Evolutionary conservation across 2,888 invertebrate genomes (phyloP).

Genomic region (Ennomos quercinarius): DNA sequence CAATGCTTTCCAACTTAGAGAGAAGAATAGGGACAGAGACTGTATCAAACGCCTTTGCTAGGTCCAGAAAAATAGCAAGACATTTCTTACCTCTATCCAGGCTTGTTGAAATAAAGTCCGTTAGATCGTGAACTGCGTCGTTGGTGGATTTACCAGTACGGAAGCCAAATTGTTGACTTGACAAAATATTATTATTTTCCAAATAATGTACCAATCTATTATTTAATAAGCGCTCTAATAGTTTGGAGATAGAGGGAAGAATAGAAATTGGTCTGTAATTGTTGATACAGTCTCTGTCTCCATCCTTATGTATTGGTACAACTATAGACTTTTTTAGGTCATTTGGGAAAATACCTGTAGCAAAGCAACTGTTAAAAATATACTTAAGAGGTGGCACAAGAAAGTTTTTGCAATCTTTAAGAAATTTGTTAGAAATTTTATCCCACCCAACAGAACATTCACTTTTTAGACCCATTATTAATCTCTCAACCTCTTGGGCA

Average conservation of each 20-base stretch:
- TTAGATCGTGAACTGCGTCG: slow-evolving; percentile 18
- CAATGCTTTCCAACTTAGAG: slow-evolving; percentile 16
- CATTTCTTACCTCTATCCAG: slow-evolving; percentile 12
- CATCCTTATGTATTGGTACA: slow-evolving; percentile 26
- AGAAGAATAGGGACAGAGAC: slow-evolving; percentile 17
- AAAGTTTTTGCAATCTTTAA: neutral
- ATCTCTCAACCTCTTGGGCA: neutral
- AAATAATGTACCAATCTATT: slow-evolving; percentile 20
- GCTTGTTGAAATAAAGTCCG: neutral
- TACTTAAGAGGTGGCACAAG: slow-evolving; percentile 2
- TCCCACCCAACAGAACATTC: slow-evolving; percentile 4
- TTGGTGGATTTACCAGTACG: slow-evolving; percentile 16
- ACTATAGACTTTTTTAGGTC: slow-evolving; percentile 19
- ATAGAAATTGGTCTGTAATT: slow-evolving; percentile 36
- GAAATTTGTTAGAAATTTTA: slow-evolving; percentile 5
- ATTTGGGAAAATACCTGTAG: slow-evolving; percentile 22
- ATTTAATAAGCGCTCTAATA: slow-evolving; percentile 32
- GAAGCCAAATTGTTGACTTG: slow-evolving; percentile 35
- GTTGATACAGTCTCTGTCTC: slow-evolving; percentile 18
- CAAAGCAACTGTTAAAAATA: slow-evolving; percentile 2
- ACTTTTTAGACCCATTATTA: neutral
- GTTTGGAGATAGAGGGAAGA: slow-evolving; percentile 30
- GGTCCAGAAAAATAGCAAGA: slow-evolving; percentile 9
- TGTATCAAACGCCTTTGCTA: slow-evolving; percentile 14
- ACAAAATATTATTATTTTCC: slow-evolving; percentile 13